Evolutionary conservation across 2,797 vertebrate species (phyloP).

Genomic region (Rhinoraja longicauda): DNA sequence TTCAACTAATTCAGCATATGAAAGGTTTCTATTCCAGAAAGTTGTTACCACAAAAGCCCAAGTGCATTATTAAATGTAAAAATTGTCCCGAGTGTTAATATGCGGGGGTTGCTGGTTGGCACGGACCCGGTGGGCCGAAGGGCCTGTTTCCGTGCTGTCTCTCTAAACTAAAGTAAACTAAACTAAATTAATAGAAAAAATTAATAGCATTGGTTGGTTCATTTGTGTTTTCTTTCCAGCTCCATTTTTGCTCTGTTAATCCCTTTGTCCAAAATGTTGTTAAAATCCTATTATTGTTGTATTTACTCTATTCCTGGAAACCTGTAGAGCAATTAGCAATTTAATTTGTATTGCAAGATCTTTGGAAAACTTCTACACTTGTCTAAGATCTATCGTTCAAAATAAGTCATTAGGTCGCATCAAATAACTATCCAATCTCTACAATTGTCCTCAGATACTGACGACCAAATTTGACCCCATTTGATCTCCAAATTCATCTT

Average conservation of each 20-base stretch:
- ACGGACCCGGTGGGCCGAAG: too few relatives aligned
- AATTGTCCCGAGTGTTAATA: too few relatives aligned
- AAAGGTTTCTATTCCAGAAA: neutral
- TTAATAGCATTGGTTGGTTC: neutral
- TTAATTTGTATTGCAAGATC: neutral
- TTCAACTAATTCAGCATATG: neutral
- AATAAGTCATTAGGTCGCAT: neutral
- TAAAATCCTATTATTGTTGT: neutral
- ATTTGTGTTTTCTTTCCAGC: neutral
- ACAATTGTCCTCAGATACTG: neutral
- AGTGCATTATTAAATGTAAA: neutral
- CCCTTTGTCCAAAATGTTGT: neutral
- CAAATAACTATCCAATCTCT: neutral
- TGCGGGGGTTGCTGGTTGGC: too few relatives aligned
- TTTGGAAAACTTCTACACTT: neutral
- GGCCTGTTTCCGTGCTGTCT: too few relatives aligned
- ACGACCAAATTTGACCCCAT: neutral
- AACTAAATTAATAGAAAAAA: neutral
- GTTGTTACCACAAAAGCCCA: neutral
- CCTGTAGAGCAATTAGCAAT: neutral
- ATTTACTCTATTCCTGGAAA: neutral
- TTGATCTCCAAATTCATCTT: neutral
- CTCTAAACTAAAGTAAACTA: too few relatives aligned
- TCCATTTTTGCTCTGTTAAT: neutral
- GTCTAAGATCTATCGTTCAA: neutral